A percentile compares a stretch with the other conserved stretches of the same genome.
Conservation (phyloP, 2,888 invertebrate species). For the Polymixis flavicincta region DNA sequence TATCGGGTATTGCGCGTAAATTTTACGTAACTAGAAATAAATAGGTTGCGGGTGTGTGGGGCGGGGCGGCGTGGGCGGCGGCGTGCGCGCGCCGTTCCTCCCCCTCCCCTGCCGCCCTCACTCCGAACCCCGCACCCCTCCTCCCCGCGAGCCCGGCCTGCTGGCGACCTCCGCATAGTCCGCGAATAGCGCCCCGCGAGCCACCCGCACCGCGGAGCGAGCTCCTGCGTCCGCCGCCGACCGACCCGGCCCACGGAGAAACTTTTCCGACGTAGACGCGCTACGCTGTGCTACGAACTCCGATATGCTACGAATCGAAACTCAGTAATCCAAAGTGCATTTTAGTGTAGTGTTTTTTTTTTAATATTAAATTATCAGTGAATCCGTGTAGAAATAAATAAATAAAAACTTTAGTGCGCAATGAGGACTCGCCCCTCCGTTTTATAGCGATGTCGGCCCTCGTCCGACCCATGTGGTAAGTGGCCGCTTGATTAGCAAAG, state of each 20-base stretch:
- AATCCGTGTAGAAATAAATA: conserved; percentile 73
- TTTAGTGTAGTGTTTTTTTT: conserved; percentile 80
- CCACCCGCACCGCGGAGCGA: conserved; percentile 82
- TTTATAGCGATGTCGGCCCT: conserved; percentile 91
- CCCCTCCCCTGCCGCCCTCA: conserved; percentile 62
- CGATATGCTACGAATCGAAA: conserved; percentile 68
- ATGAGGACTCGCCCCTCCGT: conserved; percentile 83
- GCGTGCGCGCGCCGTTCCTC: conserved; percentile 82
- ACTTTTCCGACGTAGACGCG: conserved; percentile 83
- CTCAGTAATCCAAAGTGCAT: conserved; percentile 72
- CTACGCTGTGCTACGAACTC: conserved; percentile 77
- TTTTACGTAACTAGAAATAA: conserved; percentile 91
- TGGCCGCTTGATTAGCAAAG: conserved; percentile 70
- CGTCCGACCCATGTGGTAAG: conserved; percentile 90
- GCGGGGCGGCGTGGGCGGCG: conserved; percentile 87
- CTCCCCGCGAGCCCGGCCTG: conserved; percentile 74
- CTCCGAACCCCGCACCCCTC: conserved; percentile 24
- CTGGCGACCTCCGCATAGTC: conserved; percentile 80
- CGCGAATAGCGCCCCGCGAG: conserved; percentile 87
- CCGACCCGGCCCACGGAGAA: conserved; percentile 81
- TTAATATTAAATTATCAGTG: conserved; percentile 73
- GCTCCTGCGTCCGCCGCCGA: conserved; percentile 75
- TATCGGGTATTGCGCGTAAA: conserved; percentile 90
- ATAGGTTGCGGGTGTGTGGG: conserved; percentile 91
- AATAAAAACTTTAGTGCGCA: conserved; percentile 83